These are phyloP conservation scores for Eubasilissa splendida DNA, from an alignment of 2,888 invertebrate genomes.

Conservation along the genomic window DNA sequence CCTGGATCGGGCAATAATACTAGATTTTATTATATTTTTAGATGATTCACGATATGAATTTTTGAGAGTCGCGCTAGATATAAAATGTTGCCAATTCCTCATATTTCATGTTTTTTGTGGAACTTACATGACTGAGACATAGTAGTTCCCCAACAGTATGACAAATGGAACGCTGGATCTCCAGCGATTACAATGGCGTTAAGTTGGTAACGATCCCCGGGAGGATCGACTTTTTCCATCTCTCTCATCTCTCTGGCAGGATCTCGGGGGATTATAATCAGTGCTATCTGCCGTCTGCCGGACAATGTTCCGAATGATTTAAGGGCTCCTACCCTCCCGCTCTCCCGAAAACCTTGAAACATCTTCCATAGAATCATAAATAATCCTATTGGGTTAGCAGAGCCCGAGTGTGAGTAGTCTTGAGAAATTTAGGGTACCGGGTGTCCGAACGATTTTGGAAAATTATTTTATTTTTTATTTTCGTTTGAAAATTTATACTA, in stretches of 20 bases:
- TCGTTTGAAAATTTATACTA: too few species aligned
- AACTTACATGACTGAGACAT: neutral
- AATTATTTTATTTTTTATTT: too few species aligned
- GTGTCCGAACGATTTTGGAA: too few species aligned
- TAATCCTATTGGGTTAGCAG: conserved; percentile 8
- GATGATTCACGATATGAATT: too few species aligned
- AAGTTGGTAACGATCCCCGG: conserved; percentile 54
- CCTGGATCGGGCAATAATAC: too few species aligned
- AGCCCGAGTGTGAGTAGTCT: too few species aligned
- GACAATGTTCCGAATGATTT: conserved; percentile 32
- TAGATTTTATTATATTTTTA: too few species aligned
- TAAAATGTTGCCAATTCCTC: neutral
- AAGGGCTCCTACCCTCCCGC: conserved; percentile 24
- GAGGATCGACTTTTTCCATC: conserved; percentile 35
- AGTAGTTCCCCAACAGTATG: conserved; percentile 27
- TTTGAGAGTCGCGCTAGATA: too few species aligned
- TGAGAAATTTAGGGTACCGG: too few species aligned
- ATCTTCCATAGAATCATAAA: conserved; percentile 20
- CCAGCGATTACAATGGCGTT: conserved; percentile 51
- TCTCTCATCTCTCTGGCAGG: conserved; percentile 11
- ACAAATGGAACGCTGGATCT: conserved; percentile 51
- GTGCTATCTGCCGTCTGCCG: conserved; percentile 42
- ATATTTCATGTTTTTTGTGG: neutral
- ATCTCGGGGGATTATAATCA: conserved; percentile 52
- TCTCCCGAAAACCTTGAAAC: conserved; percentile 20